Evolutionary conservation across 2,797 vertebrate genomes (phyloP), one percentile per base, ranked within the genome.

Genomic region (Halcyon badia): DNA sequence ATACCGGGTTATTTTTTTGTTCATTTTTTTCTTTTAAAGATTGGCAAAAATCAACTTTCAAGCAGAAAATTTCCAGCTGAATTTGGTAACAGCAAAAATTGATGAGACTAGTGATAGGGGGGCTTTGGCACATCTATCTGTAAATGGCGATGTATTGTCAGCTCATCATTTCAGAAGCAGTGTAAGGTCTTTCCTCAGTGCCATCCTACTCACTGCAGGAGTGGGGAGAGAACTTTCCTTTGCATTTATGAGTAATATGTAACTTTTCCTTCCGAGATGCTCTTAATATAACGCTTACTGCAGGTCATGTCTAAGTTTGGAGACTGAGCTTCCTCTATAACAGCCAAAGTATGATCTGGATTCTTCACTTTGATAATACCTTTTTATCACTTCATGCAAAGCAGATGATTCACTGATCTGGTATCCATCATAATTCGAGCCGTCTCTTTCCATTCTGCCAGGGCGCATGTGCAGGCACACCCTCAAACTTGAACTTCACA

Each of bases 51-150:
- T 71, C 44, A 89, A 22, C 57, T 86, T 75, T 68, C 21, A 75
- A 42, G 26, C 30, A 86, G 79, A 89, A 94, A 72, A 90, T 81
- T 87, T 95, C 49, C 79, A 79, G 37, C 22, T 89, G 58, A 81
- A 33, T 91, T 76, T 28, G 26, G 12, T 26, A 93, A 65, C 25
- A 69, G n/a, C 35, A 94, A 78, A 86, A 86, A 58, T 56, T 83
- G 49, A 73, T 85, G 76, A 86, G 52, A 54, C 24, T 61, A 31
- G 5, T 64, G 25, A 31, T 77, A 31, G 39, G 9, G 26, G 5
- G 10, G 3, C 69, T 76, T 89, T 84, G 56, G 51, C 54, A 70
- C 35, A 84, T 22, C 31, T 72, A 48, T 69, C 56, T 66, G 6
- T 79, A 86, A 95, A 37, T 12, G 10, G 18, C 2, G 0, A 19